Percentiles rank a stretch among this genome's conserved stretches.
phyloP scores from a whole-genome alignment of 1,140 invertebrate genomes.

The Bombus ignitus region DNA sequence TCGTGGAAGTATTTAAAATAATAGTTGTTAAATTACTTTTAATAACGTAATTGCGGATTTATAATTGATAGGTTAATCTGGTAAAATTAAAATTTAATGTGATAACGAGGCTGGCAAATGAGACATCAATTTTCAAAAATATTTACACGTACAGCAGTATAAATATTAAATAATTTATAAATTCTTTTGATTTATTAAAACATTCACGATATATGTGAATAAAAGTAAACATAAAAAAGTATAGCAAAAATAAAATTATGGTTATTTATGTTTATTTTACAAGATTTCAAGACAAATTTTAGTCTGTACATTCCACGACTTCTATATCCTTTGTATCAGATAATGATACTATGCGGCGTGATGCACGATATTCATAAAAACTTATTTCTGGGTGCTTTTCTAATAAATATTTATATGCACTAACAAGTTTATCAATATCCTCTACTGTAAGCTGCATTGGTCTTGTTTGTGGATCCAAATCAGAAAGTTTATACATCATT shows the following conservation, averaged over 20 bases:
- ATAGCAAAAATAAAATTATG: neutral
- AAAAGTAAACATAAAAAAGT: neutral
- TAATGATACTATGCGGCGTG: constrained; percentile 76
- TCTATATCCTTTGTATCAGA: constrained; percentile 34
- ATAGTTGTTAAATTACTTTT: neutral
- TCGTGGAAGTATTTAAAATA: neutral
- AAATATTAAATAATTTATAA: constrained; percentile 23
- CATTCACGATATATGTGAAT: neutral
- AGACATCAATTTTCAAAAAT: constrained; percentile 1
- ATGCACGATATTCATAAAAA: constrained; percentile 87
- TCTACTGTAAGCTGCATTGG: constrained; percentile 89
- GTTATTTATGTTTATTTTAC: neutral
- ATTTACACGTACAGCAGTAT: neutral
- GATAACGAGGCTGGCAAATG: constrained; percentile 31
- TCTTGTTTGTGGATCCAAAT: constrained; percentile 87
- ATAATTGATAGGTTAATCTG: neutral
- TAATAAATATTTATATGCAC: constrained; percentile 89
- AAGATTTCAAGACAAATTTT: neutral
- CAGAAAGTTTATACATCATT: constrained; percentile 88
- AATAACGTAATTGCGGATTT: neutral
- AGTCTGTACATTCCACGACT: constrained; percentile 36
- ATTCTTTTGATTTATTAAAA: neutral
- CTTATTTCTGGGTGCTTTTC: constrained; percentile 87
- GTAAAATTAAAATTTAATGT: constrained; percentile 10
- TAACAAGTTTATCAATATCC: constrained; percentile 90